Conservation (phyloP, 2,113 vertebrate genomes). For the Pelusios castaneus region DNA sequence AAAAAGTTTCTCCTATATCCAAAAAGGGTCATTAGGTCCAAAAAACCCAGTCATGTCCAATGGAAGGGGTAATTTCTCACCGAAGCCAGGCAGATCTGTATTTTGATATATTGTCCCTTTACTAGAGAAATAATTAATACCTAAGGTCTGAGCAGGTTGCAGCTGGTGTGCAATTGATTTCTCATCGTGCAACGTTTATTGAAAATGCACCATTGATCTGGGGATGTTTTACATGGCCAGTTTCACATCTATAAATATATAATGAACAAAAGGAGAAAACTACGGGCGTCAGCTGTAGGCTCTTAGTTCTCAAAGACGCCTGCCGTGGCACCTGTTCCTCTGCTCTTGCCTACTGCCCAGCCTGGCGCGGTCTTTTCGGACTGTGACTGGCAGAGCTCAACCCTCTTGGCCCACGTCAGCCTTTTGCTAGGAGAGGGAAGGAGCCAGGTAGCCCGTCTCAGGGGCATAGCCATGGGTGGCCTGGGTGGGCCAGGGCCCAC, state of each 20-base stretch:
- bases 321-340: neutral
- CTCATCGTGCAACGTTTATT: rapidly evolving
- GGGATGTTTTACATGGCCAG: neutral
- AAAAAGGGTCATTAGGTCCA: too few relatives aligned
- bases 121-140: neutral
- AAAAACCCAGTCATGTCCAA: too few relatives aligned
- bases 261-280: neutral
- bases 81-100: neutral
- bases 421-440: neutral
- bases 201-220: neutral
- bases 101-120: neutral
- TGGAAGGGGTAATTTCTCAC: neutral
- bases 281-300: neutral
- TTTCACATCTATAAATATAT: neutral
- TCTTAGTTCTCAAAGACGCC: neutral
- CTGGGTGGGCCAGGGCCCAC: too few relatives aligned
- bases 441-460: rapidly evolving
- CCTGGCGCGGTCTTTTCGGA: neutral
- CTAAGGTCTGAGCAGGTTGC: neutral
- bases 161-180: neutral
- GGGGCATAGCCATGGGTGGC: too few relatives aligned
- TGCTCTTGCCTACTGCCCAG: neutral
- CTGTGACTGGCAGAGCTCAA: neutral
- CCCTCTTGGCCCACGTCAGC: neutral
- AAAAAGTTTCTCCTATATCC: too few relatives aligned